Conservation (phyloP, 1,140 invertebrate genomes). For the Popillia japonica region DNA sequence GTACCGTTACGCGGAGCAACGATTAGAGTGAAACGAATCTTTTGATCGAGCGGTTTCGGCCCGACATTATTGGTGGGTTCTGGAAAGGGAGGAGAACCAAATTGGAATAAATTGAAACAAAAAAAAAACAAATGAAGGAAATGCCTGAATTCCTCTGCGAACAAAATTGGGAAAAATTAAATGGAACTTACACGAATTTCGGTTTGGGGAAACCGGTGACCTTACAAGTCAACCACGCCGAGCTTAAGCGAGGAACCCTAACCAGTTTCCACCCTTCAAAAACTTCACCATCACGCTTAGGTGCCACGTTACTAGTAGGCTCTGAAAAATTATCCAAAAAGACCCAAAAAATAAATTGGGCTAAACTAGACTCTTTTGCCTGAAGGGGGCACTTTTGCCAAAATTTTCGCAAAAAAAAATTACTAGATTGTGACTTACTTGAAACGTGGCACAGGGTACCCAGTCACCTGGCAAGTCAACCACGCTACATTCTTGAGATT, state of each 20-base stretch:
- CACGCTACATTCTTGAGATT: slow-evolving; percentile 65
- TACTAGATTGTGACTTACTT: slow-evolving; percentile 63
- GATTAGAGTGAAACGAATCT: slow-evolving; percentile 54
- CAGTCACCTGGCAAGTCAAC: slow-evolving; percentile 72
- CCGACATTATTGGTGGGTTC: slow-evolving; percentile 74
- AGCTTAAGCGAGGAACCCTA: slow-evolving; percentile 65
- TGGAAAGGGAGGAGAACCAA: slow-evolving; percentile 61
- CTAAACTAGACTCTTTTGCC: not conserved
- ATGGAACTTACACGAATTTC: slow-evolving; percentile 69
- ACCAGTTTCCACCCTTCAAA: slow-evolving; percentile 75
- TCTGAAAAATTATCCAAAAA: too few species aligned
- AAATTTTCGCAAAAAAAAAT: slow-evolving; percentile 15
- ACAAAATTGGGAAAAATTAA: too few species aligned
- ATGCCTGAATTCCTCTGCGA: slow-evolving; percentile 8
- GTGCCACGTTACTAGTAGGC: slow-evolving; percentile 62
- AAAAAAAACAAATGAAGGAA: not conserved
- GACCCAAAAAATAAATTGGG: slow-evolving; percentile 41
- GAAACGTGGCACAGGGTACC: slow-evolving; percentile 72
- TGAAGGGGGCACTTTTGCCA: too few species aligned
- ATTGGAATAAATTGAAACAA: not conserved
- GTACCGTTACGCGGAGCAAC: slow-evolving; percentile 52
- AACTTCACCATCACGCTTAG: slow-evolving; percentile 70
- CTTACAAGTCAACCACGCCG: slow-evolving; percentile 72
- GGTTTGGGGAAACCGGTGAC: slow-evolving; percentile 74
- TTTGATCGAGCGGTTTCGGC: slow-evolving; percentile 61